Evolutionary conservation across 2,113 vertebrate species (phyloP), one percentile per base, ranked within the genome.

Genomic region (Macroglossus sobrinus): DNA sequence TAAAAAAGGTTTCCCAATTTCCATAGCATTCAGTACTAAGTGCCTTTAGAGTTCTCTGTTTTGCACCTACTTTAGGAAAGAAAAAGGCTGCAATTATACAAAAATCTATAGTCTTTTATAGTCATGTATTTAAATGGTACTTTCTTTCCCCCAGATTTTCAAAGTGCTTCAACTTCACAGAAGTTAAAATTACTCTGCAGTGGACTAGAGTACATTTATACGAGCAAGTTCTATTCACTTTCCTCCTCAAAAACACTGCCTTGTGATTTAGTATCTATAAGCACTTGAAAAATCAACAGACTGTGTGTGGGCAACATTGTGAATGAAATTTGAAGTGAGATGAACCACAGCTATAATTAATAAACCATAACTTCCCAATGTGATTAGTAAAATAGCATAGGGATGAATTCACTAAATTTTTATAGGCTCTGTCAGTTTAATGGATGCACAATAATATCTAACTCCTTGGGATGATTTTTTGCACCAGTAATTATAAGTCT

Each of bases 271-370:
- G 78, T 82, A 86, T 95, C 94, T 96, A 91, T 96, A 96, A 96
- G 94, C 89, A 69, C 85, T 96, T 91, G 81, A 88, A 97, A 97
- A 95, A 91, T 84, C 94, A 97, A 61, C 97, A 97, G 93, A 96
- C 96, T 92, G 85, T 97, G 97, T 95, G 97, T 94, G 96, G 97
- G 97, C 96, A 95, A 96, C 95, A 91, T 96, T 97, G 95, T 98
- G 97, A 98, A 97, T 98, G 97, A 97, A 97, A 96, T 96, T 87
- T 94, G 82, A 95, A 97, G 95, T 94, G 96, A 97, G 91, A 97
- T 95, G 91, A 97, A 81, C 89, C 85, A 84, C 53, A 94, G 89
- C 91, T 97, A 94, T 97, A 95, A 97, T 98, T 95, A 97, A 97
- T 97, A 96, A 96, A 68, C 79, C 88, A 80, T 96, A 96, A 94